Base-by-base conservation (phyloP, 2,888 invertebrate genomes). In the Pantelozetes paolii region DNA sequence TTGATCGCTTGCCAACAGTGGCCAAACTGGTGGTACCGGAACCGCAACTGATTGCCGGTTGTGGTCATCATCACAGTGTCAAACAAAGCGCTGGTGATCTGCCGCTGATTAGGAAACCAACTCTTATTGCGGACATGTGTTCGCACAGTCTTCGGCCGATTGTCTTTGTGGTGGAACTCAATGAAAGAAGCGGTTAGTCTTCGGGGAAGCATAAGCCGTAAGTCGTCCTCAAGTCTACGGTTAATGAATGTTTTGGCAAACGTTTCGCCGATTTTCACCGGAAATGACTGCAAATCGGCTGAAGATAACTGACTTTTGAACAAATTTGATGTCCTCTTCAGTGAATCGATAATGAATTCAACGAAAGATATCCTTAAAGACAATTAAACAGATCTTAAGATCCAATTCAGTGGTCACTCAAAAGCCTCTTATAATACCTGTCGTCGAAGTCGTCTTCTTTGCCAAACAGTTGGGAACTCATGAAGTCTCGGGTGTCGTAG, bases 401-500 rank as follows among this genome's bases (percentile, higher is more conserved):
- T 45, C 23, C 32, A 28, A 67, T 5, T 69, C 1, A n/a, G 5
- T 5, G 5, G 26, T 28, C n/a, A 6, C 20, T 3, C 3, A 9
- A 13, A 70, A 62, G 36, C 28, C 15, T 45, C 11, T 45, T 15
- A 11, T 11, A 13, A 32, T 40, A 72, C 73, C 42, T 62, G 20
- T 73, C 48, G 13, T 73, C 69, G 15, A 11, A 42, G n/a, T 50
- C 32, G 54, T 48, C 64, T 28, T 67, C 64, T 50, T 48, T 64
- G n/a, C 42, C 26, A 28, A 73, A 67, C 42, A 73, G 48, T 48
- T 73, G 73, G n/a, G 73, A 73, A 40, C 67, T 73, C 73, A 73
- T 73, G 67, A 73, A 73, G 45, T 73, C 67, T 28, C 67, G 32
- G 9, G 73, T 73, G 40, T 73, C 73, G 54, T 73, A 73, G n/a